Evolutionary conservation across 2,113 vertebrate genomes (phyloP).

Genomic region (Triplophysa tibetana): DNA sequence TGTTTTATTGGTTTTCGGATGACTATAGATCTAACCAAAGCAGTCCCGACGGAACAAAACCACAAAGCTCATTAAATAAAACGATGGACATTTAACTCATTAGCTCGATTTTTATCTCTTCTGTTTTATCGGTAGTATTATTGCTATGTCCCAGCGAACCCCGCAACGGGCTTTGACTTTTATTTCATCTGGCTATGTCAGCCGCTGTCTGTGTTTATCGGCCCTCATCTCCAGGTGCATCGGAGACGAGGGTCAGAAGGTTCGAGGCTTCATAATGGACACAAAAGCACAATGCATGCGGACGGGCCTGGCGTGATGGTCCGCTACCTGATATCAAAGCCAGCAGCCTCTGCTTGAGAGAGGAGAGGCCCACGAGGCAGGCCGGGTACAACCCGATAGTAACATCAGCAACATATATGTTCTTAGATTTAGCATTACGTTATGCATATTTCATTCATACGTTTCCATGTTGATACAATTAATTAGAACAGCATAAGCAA

Average conservation of each 20-base stretch:
- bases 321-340: slow-evolving; percentile 61
- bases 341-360: slow-evolving; percentile 19
- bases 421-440: neutral
- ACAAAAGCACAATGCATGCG: slow-evolving; percentile 58
- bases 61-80: slow-evolving; percentile 9
- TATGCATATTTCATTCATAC: neutral
- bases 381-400: neutral
- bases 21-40: neutral
- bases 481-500: neutral
- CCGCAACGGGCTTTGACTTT: neutral
- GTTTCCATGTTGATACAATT: neutral
- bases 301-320: slow-evolving; percentile 55
- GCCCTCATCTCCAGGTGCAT: slow-evolving; percentile 78
- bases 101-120: slow-evolving; percentile 28
- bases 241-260: slow-evolving; percentile 65
- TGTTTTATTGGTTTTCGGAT: neutral
- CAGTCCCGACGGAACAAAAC: neutral
- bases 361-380: slow-evolving; percentile 18
- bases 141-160: neutral
- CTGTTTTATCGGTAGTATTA: slow-evolving; percentile 13
- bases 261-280: slow-evolving; percentile 59
- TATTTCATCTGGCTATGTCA: slow-evolving; percentile 20
- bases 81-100: slow-evolving; percentile 6
- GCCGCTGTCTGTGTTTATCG: slow-evolving; percentile 65
- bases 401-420: slow-evolving; percentile 7